Base-by-base conservation (phyloP, 2,113 vertebrate genomes). In the Chaetodon auriga region DNA sequence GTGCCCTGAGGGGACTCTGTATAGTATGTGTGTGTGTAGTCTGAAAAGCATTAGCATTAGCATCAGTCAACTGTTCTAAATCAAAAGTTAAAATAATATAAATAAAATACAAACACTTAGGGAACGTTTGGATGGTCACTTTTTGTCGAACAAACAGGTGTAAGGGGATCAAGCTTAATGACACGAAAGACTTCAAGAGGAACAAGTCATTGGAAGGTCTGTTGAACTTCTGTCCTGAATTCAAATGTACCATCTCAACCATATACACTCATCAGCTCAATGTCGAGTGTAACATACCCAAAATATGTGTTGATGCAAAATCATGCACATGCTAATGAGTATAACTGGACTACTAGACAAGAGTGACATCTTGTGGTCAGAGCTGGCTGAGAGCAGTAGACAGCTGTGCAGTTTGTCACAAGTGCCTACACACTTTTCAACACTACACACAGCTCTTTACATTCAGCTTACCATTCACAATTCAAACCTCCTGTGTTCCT, bases 361-460 rank as follows among this genome's bases (percentile, higher is more conserved):
- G 61, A 48, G 78, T 48, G 92, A 78, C 93, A 92, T 90, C 93
- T 76, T 80, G 93, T 94, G 94, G 89, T 57, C 45, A 46, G 43
- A 73, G n/a, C 19, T 49, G 16, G 53, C 0, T 25, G 25, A 49
- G 23, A 30, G n/a, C n/a, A n/a, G n/a, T n/a, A n/a, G n/a, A n/a
- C n/a, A n/a, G 30, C 30, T 30, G 1, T 30, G 30, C 30, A 30
- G 30, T 30, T 30, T 30, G 30, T 30, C 30, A 30, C 30, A 30
- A 30, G 30, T 30, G 30, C 30, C 30, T 30, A 30, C 30, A 30
- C 30, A 30, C 30, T 30, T 30, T 1, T 30, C 30, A 30, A 30
- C 30, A 30, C 30, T 30, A 30, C 30, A 30, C 30, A 30, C 30
- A 30, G 30, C 30, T 1, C 30, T 30, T 30, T 30, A 30, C 30